These are phyloP conservation scores for Toxostoma redivivum DNA, from an alignment of 2,113 vertebrate species.

Conservation along the genomic window DNA sequence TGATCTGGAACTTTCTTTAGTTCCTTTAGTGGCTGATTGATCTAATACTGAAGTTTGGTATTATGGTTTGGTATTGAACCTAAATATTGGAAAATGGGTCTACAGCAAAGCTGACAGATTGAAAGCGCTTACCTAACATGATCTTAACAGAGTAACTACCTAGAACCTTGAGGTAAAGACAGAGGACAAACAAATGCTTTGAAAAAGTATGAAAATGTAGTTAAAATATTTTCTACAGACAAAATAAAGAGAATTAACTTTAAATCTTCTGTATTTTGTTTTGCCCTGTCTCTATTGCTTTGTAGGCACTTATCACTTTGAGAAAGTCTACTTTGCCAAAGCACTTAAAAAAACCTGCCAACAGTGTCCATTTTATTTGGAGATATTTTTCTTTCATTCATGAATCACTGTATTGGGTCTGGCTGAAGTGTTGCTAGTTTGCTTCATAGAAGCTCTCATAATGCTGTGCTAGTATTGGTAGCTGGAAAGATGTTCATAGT, in stretches of 20 bases:
- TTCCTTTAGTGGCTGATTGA: neutral
- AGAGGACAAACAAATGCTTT: neutral
- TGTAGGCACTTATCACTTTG: neutral
- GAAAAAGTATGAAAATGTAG: neutral
- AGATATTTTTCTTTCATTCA: neutral
- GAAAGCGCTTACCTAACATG: neutral
- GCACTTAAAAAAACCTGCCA: neutral
- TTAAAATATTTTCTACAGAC: neutral
- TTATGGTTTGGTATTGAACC: neutral
- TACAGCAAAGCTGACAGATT: neutral
- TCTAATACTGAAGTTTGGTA: neutral
- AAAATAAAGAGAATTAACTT: neutral
- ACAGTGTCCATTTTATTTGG: neutral
- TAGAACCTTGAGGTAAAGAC: neutral
- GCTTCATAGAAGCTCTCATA: neutral
- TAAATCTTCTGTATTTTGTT: neutral
- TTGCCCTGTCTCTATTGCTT: neutral
- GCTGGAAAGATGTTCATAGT: neutral
- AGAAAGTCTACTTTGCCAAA: neutral
- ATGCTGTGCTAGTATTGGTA: neutral
- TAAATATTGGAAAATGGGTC: neutral
- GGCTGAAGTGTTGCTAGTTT: neutral
- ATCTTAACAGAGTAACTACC: neutral
- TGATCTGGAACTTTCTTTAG: neutral
- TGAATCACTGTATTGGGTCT: neutral